These are phyloP conservation scores for Hypsopygia costalis DNA, from an alignment of 2,888 invertebrate species.

Conservation along the genomic window DNA sequence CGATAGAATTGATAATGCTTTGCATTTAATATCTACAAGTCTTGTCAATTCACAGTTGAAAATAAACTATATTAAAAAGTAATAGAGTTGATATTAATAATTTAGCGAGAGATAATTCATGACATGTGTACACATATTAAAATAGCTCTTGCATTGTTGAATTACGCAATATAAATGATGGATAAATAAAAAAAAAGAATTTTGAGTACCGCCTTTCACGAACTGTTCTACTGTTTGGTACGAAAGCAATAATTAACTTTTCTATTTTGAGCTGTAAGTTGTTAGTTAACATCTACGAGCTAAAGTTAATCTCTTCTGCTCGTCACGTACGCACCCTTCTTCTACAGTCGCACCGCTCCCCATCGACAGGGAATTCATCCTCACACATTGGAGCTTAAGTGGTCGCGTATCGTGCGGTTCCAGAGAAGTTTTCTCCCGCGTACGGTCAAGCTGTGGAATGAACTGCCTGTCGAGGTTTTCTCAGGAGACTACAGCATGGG, in stretches of 20 bases:
- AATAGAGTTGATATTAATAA: neutral
- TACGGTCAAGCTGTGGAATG: too few relatives aligned
- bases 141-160: constrained; percentile 14
- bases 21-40: neutral
- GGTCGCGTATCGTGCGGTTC: too few relatives aligned
- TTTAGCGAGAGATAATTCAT: neutral
- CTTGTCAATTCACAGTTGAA: neutral
- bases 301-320: too few relatives aligned
- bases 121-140: constrained; percentile 1
- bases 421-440: too few relatives aligned
- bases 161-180: constrained; percentile 18
- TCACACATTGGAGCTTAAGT: too few relatives aligned
- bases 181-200: constrained; percentile 16
- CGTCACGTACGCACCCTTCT: too few relatives aligned
- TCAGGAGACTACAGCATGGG: too few relatives aligned
- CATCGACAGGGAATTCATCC: too few relatives aligned
- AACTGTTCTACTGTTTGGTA: neutral
- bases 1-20: neutral
- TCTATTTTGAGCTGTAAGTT: too few relatives aligned
- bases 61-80: neutral
- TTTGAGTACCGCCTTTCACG: constrained; percentile 31
- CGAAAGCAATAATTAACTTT: neutral
- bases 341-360: too few relatives aligned
- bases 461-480: too few relatives aligned
- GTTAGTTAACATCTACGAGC: too few relatives aligned